A percentile compares a stretch with the other conserved stretches of the same genome.
Conservation (phyloP, 2,888 invertebrate genomes). For the Gymnocheta viridis region DNA sequence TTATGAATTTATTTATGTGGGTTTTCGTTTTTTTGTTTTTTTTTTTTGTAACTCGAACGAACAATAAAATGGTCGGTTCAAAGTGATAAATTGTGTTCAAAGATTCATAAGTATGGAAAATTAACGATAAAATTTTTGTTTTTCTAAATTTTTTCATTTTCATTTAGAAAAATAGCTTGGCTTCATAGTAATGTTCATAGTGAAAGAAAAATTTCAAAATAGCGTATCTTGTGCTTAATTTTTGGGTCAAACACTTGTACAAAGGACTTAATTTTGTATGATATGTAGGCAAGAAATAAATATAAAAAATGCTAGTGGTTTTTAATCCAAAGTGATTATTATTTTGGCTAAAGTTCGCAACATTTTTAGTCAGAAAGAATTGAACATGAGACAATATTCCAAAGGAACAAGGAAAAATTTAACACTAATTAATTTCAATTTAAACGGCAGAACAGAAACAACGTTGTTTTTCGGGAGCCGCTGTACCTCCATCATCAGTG, state of each 20-base stretch:
- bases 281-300: fast-evolving
- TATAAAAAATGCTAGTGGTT: too few relatives aligned
- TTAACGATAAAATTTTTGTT: slow-evolving; percentile 72
- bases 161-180: background rate
- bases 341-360: too few relatives aligned
- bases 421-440: too few relatives aligned
- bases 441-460: too few relatives aligned
- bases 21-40: background rate
- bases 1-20: background rate
- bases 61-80: slow-evolving; percentile 58
- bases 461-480: too few relatives aligned
- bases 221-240: too few relatives aligned
- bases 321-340: too few relatives aligned
- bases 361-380: too few relatives aligned
- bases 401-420: too few relatives aligned
- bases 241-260: background rate
- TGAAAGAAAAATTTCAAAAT: background rate
- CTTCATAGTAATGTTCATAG: slow-evolving; percentile 12
- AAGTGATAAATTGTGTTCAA: slow-evolving; percentile 80
- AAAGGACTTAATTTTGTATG: background rate
- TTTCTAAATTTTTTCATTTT: background rate
- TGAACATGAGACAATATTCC: too few relatives aligned
- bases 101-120: slow-evolving; percentile 79
- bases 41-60: slow-evolving; percentile 9
- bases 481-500: too few relatives aligned